Conservation (phyloP, 2,113 vertebrate species). For the Pituophis catenifer region DNA sequence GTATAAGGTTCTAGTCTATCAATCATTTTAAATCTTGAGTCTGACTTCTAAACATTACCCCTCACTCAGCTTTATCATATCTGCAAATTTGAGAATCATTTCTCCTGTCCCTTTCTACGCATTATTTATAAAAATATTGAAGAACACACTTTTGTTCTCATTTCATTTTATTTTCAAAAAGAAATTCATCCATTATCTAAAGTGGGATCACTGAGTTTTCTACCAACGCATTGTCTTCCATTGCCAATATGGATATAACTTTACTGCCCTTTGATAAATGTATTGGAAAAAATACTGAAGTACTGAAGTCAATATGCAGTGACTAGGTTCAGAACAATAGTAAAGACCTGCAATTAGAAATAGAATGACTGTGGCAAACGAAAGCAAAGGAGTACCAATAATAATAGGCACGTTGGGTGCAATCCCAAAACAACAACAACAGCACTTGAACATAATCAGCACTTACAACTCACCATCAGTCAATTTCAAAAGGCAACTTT, state of each 20-base stretch:
- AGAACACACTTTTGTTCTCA: background rate
- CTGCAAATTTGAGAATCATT: background rate
- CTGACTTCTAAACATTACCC: background rate
- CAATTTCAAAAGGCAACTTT: background rate
- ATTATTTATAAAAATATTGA: background rate
- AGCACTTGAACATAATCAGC: background rate
- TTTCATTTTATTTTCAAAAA: background rate
- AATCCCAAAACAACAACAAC: background rate
- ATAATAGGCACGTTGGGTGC: background rate
- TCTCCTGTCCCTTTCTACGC: background rate
- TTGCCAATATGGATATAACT: too few species aligned
- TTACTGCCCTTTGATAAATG: background rate
- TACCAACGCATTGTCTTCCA: background rate
- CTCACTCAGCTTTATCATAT: background rate
- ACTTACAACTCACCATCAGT: background rate
- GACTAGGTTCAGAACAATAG: background rate
- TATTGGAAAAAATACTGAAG: background rate
- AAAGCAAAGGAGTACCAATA: background rate
- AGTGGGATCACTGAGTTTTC: background rate
- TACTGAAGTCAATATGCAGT: background rate
- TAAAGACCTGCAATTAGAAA: background rate
- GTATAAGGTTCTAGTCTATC: background rate
- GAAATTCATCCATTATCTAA: background rate
- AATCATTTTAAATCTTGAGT: background rate
- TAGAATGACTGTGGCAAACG: background rate